Conservation (phyloP, 2,113 vertebrate genomes). For the Oreochromis aureus region DNA sequence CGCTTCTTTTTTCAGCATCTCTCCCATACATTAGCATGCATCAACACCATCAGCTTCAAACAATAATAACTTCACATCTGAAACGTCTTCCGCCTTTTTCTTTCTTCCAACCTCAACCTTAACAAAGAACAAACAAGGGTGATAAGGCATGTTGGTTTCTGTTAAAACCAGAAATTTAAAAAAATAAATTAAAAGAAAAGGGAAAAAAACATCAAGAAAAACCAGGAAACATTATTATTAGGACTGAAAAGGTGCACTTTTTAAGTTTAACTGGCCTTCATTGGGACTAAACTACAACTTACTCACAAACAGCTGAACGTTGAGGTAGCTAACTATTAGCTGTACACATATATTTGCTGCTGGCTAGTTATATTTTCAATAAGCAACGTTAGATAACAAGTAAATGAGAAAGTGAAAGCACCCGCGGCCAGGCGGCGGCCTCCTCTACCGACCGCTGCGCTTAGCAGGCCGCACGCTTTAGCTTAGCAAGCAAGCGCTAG, state of each 20-base stretch:
- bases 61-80: slow-evolving; percentile 96
- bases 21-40: slow-evolving; percentile 92
- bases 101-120: slow-evolving; percentile 98
- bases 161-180: slow-evolving; percentile 18
- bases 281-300: not conserved
- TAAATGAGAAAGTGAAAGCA: not conserved
- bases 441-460: not conserved
- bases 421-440: not conserved
- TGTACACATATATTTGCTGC: not conserved
- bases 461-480: slow-evolving; percentile 8
- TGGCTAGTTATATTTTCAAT: not conserved
- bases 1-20: slow-evolving; percentile 63
- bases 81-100: slow-evolving; percentile 94
- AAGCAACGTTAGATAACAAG: not conserved
- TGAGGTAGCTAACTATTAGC: not conserved
- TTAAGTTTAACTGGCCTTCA: not conserved
- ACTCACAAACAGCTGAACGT: not conserved
- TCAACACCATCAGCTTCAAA: slow-evolving; percentile 98
- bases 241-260: not conserved
- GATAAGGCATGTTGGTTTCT: slow-evolving; percentile 85
- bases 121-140: slow-evolving; percentile 98
- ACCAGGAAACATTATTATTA: not conserved
- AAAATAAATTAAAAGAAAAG: slow-evolving; percentile 1
- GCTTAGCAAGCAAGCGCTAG: not conserved
- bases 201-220: not conserved